Conservation (phyloP, 1,140 invertebrate genomes). For the Macrotrachela quadricornifera region DNA sequence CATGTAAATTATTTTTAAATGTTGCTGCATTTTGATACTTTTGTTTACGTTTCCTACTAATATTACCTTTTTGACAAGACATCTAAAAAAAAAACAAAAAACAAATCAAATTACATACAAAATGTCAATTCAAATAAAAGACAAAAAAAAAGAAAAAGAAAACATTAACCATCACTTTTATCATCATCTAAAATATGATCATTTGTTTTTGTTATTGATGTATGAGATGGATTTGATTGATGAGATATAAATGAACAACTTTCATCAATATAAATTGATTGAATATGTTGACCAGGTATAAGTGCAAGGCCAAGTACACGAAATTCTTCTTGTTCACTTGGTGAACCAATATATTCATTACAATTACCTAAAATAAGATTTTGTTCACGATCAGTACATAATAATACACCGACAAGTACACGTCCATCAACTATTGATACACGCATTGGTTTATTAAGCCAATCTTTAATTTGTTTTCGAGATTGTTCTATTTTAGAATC, state of each 20-base stretch:
- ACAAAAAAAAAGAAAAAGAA: no score
- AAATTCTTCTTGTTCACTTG: conserved; percentile 42
- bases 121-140: no score
- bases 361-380: conserved; percentile 74
- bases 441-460: conserved; percentile 60
- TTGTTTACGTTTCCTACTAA: no score
- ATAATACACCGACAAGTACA: conserved; percentile 57
- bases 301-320: conserved; percentile 63
- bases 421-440: conserved; percentile 73
- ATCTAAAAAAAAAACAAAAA: no score
- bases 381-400: conserved; percentile 70
- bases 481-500: no score
- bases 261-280: conserved; percentile 49
- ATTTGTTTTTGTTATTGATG: no score
- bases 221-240: no score
- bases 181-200: no score
- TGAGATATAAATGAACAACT: no score
- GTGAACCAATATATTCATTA: conserved; percentile 41
- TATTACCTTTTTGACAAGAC: no score
- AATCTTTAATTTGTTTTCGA: conserved; percentile 41
- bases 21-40: conserved; percentile 46
- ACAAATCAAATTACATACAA: no score
- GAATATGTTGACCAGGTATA: conserved; percentile 67
- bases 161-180: no score
- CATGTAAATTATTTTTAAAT: conserved; percentile 61